Evolutionary conservation across 2,113 vertebrate genomes (phyloP).

Genomic region (Eudyptes chrysolophus): DNA sequence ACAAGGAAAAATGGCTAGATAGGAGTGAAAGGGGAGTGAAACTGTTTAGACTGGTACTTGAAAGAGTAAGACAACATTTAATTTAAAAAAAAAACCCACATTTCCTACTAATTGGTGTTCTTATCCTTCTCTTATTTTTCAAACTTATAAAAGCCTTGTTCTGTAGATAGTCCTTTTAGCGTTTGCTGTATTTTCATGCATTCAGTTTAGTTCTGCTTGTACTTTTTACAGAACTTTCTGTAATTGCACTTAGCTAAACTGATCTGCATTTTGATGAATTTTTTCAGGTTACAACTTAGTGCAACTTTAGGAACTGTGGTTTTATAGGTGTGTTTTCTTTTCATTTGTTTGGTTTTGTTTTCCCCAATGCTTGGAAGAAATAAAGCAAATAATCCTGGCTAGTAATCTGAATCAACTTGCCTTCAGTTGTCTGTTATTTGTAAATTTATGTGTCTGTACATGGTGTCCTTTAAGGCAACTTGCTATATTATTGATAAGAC

Average conservation of each 20-base stretch:
- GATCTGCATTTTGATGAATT: not conserved
- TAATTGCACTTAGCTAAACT: not conserved
- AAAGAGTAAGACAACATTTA: not conserved
- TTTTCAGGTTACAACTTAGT: not conserved
- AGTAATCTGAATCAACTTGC: not conserved
- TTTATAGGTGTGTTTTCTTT: not conserved
- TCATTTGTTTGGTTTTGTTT: not conserved
- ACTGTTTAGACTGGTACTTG: not conserved
- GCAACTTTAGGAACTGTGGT: not conserved
- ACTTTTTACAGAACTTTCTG: not conserved
- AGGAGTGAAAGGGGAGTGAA: not conserved
- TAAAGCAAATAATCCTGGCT: not conserved
- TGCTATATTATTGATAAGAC: not conserved
- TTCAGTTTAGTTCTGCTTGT: not conserved
- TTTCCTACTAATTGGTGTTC: not conserved
- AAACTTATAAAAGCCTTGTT: not conserved
- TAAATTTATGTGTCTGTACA: not conserved
- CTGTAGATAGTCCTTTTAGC: not conserved
- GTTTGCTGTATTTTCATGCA: not conserved
- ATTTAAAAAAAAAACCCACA: not conserved
- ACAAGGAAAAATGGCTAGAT: not conserved
- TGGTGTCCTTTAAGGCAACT: not conserved
- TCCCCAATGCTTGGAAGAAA: not conserved
- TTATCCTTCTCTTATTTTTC: not conserved
- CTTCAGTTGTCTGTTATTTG: not conserved